These are phyloP conservation scores for Scaptomyza hsui DNA, from an alignment of 1,140 invertebrate species.

Conservation along the genomic window DNA sequence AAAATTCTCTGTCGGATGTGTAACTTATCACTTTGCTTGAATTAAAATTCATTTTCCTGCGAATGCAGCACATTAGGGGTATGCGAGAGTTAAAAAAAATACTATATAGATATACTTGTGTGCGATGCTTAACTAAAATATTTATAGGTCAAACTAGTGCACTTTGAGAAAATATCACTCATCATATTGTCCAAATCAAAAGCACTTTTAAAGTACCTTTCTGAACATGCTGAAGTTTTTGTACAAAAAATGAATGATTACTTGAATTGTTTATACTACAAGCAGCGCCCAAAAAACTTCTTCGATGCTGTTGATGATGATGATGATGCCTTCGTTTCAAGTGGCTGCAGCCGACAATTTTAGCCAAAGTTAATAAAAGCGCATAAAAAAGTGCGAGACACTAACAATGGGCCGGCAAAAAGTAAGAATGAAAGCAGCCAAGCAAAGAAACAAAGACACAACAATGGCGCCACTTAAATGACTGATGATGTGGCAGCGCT, in stretches of 20 bases:
- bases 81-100: conserved; percentile 16
- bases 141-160: conserved; percentile 61
- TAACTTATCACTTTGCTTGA: conserved; percentile 64
- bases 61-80: conserved; percentile 61
- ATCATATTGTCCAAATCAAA: conserved; percentile 68
- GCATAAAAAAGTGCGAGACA: conserved; percentile 62
- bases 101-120: no score
- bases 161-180: conserved; percentile 55
- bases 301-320: conserved; percentile 45
- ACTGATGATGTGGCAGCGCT: conserved; percentile 80
- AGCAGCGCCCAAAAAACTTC: conserved; percentile 9
- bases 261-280: conserved; percentile 61
- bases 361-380: conserved; percentile 80
- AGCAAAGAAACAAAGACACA: conserved; percentile 25
- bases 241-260: conserved; percentile 72
- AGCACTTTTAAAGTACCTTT: neutral
- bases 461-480: conserved; percentile 80
- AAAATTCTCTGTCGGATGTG: conserved; percentile 53
- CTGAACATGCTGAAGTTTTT: conserved; percentile 40
- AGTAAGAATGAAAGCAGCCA: conserved; percentile 9
- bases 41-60: conserved; percentile 73
- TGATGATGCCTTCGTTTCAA: conserved; percentile 70
- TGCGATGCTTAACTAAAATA: no score
- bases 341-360: conserved; percentile 65
- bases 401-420: conserved; percentile 61